Base-by-base conservation (phyloP, 2,888 invertebrate species). In the Tineola bisselliella region DNA sequence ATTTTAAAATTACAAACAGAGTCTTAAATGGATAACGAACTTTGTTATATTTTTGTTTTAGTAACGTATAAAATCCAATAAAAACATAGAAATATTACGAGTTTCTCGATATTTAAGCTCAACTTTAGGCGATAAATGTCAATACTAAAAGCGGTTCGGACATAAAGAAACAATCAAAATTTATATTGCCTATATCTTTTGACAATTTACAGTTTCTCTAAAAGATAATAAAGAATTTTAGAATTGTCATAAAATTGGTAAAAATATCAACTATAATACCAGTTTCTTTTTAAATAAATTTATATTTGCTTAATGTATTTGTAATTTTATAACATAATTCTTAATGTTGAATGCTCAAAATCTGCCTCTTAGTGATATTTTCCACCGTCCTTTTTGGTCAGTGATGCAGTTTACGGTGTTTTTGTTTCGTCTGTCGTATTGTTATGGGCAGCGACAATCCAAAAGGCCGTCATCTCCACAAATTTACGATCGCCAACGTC, bases 401-500 rank as follows among this genome's bases (percentile, higher is more conserved):
- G 11, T 38, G 38, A 38, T 38, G 38, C 38, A 38, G 38, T 38
- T 38, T 38, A 38, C 10, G 38, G 38, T n/a, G 44, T 48, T 48
- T 48, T 54, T 54, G 19, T 18, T 54, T 38, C 69, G 66, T 69
- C 65, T 65, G 66, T 63, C 66, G 65, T 65, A 33, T 31, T 31
- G 58, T 31, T 13, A 33, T 13, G 33, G 58, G 13, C 43, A 44
- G 44, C 44, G 59, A 25, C 38, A 38, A n/a, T 38, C 38, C 38
- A 38, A 38, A 38, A 38, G 38, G 38, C 38, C 64, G 74, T 74
- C 76, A 73, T 73, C 66, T 70, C 63, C 65, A 64, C 68, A 70
- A 73, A 75, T 74, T 76, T 79, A 77, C 73, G 71, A 69, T 64
- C 66, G 67, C 68, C 61, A 68, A 69, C 68, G 70, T 70, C 69